A percentile compares a stretch with the other conserved stretches of the same genome.
phyloP scores from a whole-genome alignment of 2,113 vertebrate species.

The Neolamprologus sp. region DNA sequence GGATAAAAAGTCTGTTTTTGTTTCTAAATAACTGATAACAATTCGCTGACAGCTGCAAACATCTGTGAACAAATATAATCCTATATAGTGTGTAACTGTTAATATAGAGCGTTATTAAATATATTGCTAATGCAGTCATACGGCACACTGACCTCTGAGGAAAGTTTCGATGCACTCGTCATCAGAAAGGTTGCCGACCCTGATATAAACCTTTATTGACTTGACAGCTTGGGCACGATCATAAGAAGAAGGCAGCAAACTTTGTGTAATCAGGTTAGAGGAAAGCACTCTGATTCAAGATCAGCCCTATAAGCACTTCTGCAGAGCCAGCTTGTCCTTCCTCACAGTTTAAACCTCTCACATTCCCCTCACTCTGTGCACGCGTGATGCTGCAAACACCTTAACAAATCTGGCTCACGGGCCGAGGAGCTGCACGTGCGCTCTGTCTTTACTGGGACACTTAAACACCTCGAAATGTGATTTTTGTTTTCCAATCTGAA shows the following conservation, averaged over 20 bases:
- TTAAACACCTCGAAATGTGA: background rate
- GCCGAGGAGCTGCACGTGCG: background rate
- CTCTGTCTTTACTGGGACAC: background rate
- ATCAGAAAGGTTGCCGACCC: background rate
- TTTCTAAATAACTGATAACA: fast-evolving
- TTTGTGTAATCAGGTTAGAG: background rate
- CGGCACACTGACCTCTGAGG: background rate
- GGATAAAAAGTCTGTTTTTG: too few relatives aligned
- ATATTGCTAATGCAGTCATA: fast-evolving
- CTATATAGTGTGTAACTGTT: background rate
- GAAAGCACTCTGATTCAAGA: background rate
- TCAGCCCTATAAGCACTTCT: background rate
- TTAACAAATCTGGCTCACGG: background rate
- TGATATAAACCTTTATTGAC: background rate
- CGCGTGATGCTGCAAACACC: background rate
- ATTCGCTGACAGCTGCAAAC: fast-evolving
- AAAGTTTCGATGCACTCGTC: background rate
- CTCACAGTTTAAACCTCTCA: background rate
- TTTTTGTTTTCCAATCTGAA: background rate
- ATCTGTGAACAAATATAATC: fast-evolving
- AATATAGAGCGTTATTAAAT: background rate
- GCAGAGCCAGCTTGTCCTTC: background rate
- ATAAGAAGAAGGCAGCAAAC: background rate
- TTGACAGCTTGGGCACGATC: background rate
- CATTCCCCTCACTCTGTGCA: background rate